Base-by-base conservation (phyloP, 1,140 invertebrate genomes). In the Drosophila persimilis region DNA sequence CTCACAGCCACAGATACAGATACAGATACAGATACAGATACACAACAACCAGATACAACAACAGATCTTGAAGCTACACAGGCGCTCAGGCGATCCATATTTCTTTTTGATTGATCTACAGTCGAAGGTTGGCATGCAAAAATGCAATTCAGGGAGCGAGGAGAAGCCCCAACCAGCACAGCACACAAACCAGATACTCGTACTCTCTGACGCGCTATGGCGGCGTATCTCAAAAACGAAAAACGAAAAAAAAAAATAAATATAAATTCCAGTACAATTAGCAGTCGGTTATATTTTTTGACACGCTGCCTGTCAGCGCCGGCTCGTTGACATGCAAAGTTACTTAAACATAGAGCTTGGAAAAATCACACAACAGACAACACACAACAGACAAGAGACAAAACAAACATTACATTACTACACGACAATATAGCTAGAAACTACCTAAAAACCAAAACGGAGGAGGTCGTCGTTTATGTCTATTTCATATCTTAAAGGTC, bases 71-170 rank as follows among this genome's bases (percentile, higher is more conserved):
- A 69, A 57, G 65, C 65, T 48, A 45, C 65, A 44, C 69, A 69
- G 64, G 63, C 35, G 35, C 35, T 39, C 35, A 69, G 64, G 66
- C 66, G 64, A 70, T 70, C 66, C 66, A 70, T 70, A 70, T 70
- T 41, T 60, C 53, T 79, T 77, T 85, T 85, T 85, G 80, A 85
- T 85, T 85, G 80, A 85, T 86, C 80, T 85, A 88, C 81, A 81
- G 83, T 63, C 77, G 81, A 86, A 86, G 81, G 81, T 77, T 85
- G 64, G 78, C 81, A 86, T 86, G 83, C 81, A 88, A 86, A 86
- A 88, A 80, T 86, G 81, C 81, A 86, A 88, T 86, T 72, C 77
- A 75, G 73, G 62, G 61, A 80, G 73, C 62, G 56, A 57, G 61
- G 52, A 62, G 73, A 62, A 80, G 77, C 73, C 60, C 54, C 52